Base-by-base conservation (phyloP, 2,113 vertebrate species). In the Ciconia stormi region DNA sequence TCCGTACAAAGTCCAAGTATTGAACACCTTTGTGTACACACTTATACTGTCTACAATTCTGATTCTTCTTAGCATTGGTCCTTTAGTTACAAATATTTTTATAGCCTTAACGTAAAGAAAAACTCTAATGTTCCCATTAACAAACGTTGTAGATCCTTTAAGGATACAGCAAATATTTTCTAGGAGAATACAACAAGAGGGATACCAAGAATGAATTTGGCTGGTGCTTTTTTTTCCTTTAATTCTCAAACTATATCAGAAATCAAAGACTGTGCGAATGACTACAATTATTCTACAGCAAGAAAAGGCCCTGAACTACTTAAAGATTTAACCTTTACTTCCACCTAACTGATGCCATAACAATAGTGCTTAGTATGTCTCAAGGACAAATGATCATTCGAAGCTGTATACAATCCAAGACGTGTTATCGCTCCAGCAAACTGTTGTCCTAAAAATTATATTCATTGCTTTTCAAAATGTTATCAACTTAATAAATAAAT, bases 401-500 rank as follows among this genome's bases (percentile, higher is more conserved):
- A 78, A 97, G 97, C 98, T 95, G 98, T 98, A 97, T 93, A 98
- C 98, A 98, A 98, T 98, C 95, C 97, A 94, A 97, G 98, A 98
- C 89, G 66, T 97, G 98, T 98, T 98, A 99, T 98, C 98, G 95
- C 98, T 91, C 92, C 95, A 95, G 97, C 95, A 98, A 98, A 98
- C 98, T 98, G 97, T 96, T 98, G 98, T 98, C 98, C 98, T 98
- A 98, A 98, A 99, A 99, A 99, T 98, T 97, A 99, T 99, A 99
- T 99, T 99, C 98, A 99, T 99, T 99, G 98, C 99, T 99, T 99
- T 98, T 99, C 98, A 98, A 98, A 98, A 98, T 98, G 98, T 98
- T 99, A 99, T 99, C 99, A 98, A 98, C 98, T 98, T 99, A 98
- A 99, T 98, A 99, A 99, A 99, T 98, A 98, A 99, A 99, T 98